Evolutionary conservation across 2,113 vertebrate genomes (phyloP).

Genomic region (Cyanoliseus patagonus): DNA sequence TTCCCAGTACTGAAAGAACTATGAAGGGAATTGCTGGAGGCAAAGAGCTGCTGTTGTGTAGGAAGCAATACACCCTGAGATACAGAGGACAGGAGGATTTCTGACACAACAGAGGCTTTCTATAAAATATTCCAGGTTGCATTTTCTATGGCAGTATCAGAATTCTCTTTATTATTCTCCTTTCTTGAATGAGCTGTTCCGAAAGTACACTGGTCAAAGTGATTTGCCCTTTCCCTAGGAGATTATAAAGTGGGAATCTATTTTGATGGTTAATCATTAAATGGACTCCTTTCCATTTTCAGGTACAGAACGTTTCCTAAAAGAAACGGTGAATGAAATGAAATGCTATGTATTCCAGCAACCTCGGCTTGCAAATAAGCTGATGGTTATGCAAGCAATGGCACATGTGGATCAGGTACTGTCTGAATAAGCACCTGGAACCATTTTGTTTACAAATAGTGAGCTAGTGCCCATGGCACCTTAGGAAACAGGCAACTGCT

Average conservation of each 20-base stretch:
- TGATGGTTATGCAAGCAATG: neutral
- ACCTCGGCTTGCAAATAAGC: neutral
- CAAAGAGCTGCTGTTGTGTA: neutral
- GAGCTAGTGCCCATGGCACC: neutral
- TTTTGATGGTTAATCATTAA: conserved; percentile 59
- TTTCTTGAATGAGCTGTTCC: neutral
- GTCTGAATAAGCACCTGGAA: neutral
- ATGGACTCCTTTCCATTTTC: conserved; percentile 11
- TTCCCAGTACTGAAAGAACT: neutral
- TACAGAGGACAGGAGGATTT: neutral
- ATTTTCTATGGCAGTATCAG: neutral
- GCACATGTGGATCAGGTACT: neutral
- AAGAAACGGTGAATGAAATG: neutral
- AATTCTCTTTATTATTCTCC: neutral
- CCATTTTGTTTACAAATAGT: neutral
- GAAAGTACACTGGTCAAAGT: neutral
- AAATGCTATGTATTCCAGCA: neutral
- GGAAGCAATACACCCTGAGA: neutral
- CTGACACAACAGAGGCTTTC: neutral
- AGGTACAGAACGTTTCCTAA: neutral
- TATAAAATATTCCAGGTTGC: neutral
- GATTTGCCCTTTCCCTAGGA: neutral
- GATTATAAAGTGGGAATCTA: neutral
- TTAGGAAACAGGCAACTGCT: neutral
- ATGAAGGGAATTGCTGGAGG: neutral